Percentiles rank a stretch among this genome's conserved stretches.
These are phyloP conservation scores for Antennarius striatus DNA, from an alignment of 2,113 vertebrate genomes.

Conservation along the genomic window DNA sequence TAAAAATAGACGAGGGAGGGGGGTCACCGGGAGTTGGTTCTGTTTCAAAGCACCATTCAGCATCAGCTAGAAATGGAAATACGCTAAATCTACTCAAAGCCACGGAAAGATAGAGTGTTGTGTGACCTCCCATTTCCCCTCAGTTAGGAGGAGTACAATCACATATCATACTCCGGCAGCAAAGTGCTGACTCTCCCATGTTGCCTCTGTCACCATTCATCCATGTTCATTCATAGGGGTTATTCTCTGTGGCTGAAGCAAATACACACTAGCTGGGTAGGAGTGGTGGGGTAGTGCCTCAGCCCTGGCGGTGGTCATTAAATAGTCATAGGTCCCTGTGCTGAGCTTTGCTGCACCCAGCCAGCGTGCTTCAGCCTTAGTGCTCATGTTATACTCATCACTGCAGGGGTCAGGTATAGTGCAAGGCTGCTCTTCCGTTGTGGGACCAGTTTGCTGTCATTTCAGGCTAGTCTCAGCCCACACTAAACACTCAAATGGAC, in stretches of 20 bases:
- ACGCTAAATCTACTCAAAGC: constrained; percentile 3
- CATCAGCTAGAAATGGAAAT: constrained; percentile 28
- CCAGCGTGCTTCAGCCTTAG: constrained; percentile 32
- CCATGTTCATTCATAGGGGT: constrained; percentile 25
- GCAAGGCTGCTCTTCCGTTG: constrained; percentile 53
- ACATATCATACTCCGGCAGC: constrained; percentile 22
- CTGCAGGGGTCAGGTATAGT: constrained; percentile 63
- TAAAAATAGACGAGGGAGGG: constrained; percentile 58
- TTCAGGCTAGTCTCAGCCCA: constrained; percentile 6
- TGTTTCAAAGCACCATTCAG: constrained; percentile 28
- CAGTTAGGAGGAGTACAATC: constrained; percentile 12
- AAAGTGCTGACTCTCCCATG: constrained; percentile 34
- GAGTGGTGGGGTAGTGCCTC: constrained; percentile 29
- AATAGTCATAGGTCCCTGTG: constrained; percentile 69
- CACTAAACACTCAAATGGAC: background rate
- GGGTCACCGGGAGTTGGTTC: constrained; percentile 28
- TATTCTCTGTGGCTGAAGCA: constrained; percentile 22
- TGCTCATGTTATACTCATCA: constrained; percentile 48
- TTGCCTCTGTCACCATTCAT: constrained; percentile 34
- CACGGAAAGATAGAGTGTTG: background rate
- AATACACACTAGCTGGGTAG: constrained; percentile 8
- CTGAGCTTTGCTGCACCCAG: constrained; percentile 33
- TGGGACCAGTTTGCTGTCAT: constrained; percentile 21
- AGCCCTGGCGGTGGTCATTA: constrained; percentile 61
- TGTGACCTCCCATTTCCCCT: constrained; percentile 18